phyloP scores from a whole-genome alignment of 2,888 invertebrate genomes.

The Tupiocoris notatus region DNA sequence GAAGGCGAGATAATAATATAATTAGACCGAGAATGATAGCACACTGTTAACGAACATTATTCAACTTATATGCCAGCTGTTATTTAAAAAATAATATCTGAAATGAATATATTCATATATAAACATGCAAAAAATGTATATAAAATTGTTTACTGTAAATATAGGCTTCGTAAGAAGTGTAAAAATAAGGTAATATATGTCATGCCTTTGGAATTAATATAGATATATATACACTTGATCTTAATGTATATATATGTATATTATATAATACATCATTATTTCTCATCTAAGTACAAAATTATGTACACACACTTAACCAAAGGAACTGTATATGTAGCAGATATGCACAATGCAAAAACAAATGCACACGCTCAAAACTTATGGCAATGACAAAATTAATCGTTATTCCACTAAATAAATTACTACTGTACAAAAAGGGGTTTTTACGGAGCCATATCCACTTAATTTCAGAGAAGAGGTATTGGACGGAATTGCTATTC shows the following conservation, averaged over 20 bases:
- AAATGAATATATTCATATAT: slow-evolving; percentile 38
- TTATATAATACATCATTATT: slow-evolving; percentile 34
- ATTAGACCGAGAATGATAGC: slow-evolving; percentile 37
- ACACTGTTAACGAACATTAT: slow-evolving; percentile 37
- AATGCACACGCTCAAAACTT: slow-evolving; percentile 33
- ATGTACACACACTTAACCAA: slow-evolving; percentile 39
- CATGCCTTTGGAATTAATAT: slow-evolving; percentile 9
- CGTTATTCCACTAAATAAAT: slow-evolving; percentile 35
- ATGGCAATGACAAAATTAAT: slow-evolving; percentile 36
- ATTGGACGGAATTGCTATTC: slow-evolving; percentile 37
- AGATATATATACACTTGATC: not conserved
- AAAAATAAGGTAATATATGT: slow-evolving; percentile 32
- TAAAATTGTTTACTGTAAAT: slow-evolving; percentile 38
- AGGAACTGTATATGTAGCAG: slow-evolving; percentile 43
- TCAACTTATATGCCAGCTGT: slow-evolving; percentile 35
- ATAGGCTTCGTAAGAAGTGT: slow-evolving; percentile 37
- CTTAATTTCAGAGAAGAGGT: not conserved
- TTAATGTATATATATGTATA: slow-evolving; percentile 25
- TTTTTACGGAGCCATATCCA: slow-evolving; percentile 9
- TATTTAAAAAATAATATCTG: slow-evolving; percentile 39
- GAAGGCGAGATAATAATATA: slow-evolving; percentile 29
- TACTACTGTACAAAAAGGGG: slow-evolving; percentile 39
- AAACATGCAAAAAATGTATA: slow-evolving; percentile 38
- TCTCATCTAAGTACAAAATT: slow-evolving; percentile 39
- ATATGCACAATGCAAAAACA: slow-evolving; percentile 42